A percentile compares a stretch with the other conserved stretches of the same genome.
Evolutionary conservation across 2,113 vertebrate species (phyloP).

Genomic region (Archocentrus centrarchus): DNA sequence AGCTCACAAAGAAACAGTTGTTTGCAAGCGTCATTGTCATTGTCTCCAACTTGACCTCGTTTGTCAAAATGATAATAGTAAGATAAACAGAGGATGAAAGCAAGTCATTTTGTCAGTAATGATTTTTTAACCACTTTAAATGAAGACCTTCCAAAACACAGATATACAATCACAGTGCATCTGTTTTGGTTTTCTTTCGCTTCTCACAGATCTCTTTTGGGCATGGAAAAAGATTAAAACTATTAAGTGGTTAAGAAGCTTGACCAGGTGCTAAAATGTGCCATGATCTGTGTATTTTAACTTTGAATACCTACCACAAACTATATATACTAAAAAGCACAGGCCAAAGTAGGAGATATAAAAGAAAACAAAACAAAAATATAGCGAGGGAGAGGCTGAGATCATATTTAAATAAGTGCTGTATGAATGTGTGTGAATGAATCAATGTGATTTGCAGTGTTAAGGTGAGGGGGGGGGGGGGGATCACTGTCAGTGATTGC

Average conservation of each 20-base stretch:
- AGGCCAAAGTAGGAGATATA: neutral
- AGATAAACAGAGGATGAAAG: slow-evolving; percentile 1
- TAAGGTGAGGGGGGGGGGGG: neutral
- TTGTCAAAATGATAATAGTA: slow-evolving; percentile 20
- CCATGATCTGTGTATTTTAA: neutral
- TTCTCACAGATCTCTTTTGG: neutral
- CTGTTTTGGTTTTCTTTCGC: neutral
- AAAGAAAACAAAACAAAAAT: neutral
- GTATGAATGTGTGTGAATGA: neutral
- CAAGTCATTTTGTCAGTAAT: neutral
- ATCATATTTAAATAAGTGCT: neutral
- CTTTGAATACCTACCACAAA: neutral
- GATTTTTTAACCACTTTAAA: neutral
- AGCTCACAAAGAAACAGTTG: neutral
- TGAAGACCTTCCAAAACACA: neutral
- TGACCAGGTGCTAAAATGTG: neutral
- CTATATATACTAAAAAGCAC: neutral
- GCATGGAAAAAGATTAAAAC: neutral
- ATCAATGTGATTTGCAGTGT: neutral
- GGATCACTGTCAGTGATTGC: neutral
- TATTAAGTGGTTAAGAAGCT: neutral
- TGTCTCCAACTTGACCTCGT: slow-evolving; percentile 5
- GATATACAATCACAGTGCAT: neutral
- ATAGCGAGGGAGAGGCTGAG: neutral
- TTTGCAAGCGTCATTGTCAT: slow-evolving; percentile 9